These are phyloP conservation scores for Leptodactylus fuscus DNA, from an alignment of 2,113 vertebrate species.

Conservation along the genomic window DNA sequence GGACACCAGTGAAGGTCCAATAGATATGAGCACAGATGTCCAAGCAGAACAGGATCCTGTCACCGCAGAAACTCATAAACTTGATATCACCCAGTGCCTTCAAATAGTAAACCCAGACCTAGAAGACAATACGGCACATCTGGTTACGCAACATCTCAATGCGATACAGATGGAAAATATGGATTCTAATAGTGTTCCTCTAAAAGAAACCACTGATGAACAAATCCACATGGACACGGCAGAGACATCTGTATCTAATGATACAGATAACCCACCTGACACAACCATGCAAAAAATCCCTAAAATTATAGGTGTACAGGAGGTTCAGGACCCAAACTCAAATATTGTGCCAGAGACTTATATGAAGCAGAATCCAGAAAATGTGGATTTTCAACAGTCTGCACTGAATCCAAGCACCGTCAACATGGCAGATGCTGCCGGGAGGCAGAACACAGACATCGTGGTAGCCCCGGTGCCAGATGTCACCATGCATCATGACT, in stretches of 20 bases:
- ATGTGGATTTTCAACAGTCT: neutral
- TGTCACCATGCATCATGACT: constrained; percentile 17
- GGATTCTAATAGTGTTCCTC: neutral
- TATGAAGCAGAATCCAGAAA: neutral
- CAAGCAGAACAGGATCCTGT: neutral
- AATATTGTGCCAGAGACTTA: neutral
- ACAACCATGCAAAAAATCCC: neutral
- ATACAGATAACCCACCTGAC: neutral
- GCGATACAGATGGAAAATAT: neutral
- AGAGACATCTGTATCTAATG: neutral
- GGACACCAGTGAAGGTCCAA: neutral
- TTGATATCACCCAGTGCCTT: neutral
- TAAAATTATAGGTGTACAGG: neutral
- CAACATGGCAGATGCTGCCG: no score
- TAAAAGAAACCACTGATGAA: neutral
- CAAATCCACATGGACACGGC: neutral
- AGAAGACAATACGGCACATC: neutral
- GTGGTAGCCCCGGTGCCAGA: neutral
- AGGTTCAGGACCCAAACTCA: neutral
- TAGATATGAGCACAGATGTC: neutral
- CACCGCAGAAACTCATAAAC: neutral
- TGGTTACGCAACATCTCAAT: neutral
- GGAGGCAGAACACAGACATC: neutral
- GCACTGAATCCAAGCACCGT: neutral
- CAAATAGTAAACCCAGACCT: neutral